These are phyloP conservation scores for Andrena trimmerana DNA, from an alignment of 2,888 invertebrate genomes.

Conservation along the genomic window DNA sequence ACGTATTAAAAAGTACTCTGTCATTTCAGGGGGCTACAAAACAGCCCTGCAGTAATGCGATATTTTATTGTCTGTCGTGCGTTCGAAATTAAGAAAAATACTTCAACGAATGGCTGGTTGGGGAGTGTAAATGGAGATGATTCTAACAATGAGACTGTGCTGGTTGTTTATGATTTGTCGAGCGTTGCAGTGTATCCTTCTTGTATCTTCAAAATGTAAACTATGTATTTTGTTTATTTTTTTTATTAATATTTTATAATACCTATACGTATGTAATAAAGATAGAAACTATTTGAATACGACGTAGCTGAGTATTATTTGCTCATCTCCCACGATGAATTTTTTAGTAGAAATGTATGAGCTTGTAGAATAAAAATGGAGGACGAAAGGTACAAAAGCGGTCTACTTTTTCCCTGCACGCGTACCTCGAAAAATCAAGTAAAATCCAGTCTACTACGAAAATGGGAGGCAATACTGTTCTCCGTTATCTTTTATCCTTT, in stretches of 20 bases:
- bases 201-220: no score
- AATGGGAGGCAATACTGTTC: slow-evolving; percentile 8
- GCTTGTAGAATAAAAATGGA: not conserved
- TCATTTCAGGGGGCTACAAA: not conserved
- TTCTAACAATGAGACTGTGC: not conserved
- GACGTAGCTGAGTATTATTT: no score
- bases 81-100: not conserved
- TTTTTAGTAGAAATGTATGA: not conserved
- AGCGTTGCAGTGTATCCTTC: not conserved
- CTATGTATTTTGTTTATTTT: no score
- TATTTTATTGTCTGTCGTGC: not conserved
- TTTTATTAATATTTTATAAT: no score
- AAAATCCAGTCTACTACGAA: not conserved
- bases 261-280: no score
- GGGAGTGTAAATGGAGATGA: not conserved
- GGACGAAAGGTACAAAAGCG: not conserved
- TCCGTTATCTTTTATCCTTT: slow-evolving; percentile 4
- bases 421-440: not conserved
- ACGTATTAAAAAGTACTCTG: slow-evolving; percentile 10
- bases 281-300: no score
- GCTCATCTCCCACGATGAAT: not conserved
- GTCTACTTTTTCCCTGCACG: not conserved
- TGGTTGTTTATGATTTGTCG: not conserved
- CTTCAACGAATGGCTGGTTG: not conserved
- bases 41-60: no score